Evolutionary conservation across 2,797 vertebrate species (phyloP).

Genomic region (Esox masquinongy): DNA sequence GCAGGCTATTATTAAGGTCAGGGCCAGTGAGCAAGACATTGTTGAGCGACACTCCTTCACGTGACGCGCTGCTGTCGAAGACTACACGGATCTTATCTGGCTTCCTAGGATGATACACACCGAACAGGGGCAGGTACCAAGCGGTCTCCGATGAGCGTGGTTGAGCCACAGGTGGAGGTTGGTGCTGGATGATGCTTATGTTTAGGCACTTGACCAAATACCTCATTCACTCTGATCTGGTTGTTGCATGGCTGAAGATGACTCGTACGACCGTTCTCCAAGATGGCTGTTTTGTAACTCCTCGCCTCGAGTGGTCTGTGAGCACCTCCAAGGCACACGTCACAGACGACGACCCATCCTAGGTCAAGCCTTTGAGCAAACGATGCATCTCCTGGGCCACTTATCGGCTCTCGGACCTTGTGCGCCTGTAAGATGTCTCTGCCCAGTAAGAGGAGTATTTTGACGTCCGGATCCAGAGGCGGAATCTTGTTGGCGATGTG

Average conservation of each 20-base stretch:
- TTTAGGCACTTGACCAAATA: not conserved
- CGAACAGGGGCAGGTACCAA: conserved; percentile 7
- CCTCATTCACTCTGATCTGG: conserved; percentile 13
- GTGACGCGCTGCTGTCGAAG: conserved; percentile 11
- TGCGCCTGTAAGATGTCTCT: not conserved
- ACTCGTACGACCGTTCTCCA: conserved; percentile 24
- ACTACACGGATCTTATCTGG: conserved; percentile 9
- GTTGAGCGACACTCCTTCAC: conserved; percentile 15
- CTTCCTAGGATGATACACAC: conserved; percentile 10
- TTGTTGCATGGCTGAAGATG: conserved; percentile 12
- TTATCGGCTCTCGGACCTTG: not conserved
- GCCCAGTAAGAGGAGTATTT: not conserved
- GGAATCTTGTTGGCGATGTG: not conserved
- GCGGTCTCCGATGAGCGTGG: too few relatives aligned
- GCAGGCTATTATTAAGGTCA: conserved; percentile 10
- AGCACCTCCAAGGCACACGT: not conserved
- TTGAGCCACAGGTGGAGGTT: too few relatives aligned
- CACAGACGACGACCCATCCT: conserved; percentile 1
- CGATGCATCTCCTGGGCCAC: not conserved
- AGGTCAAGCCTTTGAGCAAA: not conserved
- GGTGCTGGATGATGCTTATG: too few relatives aligned
- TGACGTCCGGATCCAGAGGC: not conserved
- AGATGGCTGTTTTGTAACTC: not conserved
- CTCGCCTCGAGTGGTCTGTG: not conserved
- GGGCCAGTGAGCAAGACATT: conserved; percentile 4